These are phyloP conservation scores for chimpanzee (Pan troglodytes) DNA, from an alignment of 2,113 vertebrate species.

Conservation along the genomic window NHGRI_mPanTro3-v2.1_pri NC_072409.2:104918501-104919000, in stretches of 20 bases:
- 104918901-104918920: background rate
- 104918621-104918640: background rate
- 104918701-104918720: background rate
- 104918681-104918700: background rate
- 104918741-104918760: background rate
- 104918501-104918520: background rate
- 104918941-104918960: background rate
- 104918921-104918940: background rate
- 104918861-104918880: conserved; percentile 6
- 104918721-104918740: background rate
- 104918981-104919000: background rate
- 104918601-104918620: background rate
- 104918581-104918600: background rate
- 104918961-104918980: background rate
- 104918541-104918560: background rate
- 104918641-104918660: background rate
- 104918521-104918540: conserved; percentile 34
- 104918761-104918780: background rate
- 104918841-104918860: background rate
- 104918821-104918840: background rate
- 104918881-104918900: background rate
- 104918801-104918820: background rate
- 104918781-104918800: background rate
- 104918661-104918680: background rate
- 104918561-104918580: background rate